phyloP scores from a whole-genome alignment of 2,888 invertebrate genomes.

The Troglohyphantes excavatus region DNA sequence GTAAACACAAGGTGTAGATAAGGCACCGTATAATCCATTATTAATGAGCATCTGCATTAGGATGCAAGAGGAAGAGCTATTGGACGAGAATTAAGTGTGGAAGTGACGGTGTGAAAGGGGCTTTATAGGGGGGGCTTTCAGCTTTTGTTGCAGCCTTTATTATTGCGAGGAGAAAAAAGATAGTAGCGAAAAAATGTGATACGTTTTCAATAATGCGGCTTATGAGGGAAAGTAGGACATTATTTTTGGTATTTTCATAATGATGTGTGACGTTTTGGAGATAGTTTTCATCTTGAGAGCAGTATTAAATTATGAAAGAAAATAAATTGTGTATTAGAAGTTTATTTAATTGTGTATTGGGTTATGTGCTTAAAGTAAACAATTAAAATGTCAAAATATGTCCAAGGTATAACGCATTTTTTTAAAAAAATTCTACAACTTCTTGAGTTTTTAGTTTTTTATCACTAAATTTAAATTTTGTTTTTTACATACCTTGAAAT shows the following conservation, averaged over 20 bases:
- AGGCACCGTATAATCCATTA: slow-evolving; percentile 67
- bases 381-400: too few relatives aligned
- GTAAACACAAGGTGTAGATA: slow-evolving; percentile 69
- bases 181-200: slow-evolving; percentile 13
- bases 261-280: background rate
- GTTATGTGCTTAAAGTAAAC: too few relatives aligned
- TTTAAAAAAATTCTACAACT: too few relatives aligned
- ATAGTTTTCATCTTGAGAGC: background rate
- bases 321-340: too few relatives aligned
- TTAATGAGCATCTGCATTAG: slow-evolving; percentile 67
- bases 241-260: background rate
- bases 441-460: too few relatives aligned
- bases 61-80: slow-evolving; percentile 37
- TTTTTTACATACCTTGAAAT: too few relatives aligned
- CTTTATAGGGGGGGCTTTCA: slow-evolving; percentile 32
- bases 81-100: slow-evolving; percentile 34
- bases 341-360: too few relatives aligned
- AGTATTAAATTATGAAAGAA: background rate
- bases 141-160: slow-evolving; percentile 50
- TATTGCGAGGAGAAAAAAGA: slow-evolving; percentile 10
- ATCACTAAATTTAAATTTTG: too few relatives aligned
- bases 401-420: too few relatives aligned
- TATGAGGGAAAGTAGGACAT: background rate
- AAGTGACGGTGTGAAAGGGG: slow-evolving; percentile 32
- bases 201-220: slow-evolving; percentile 36